phyloP scores from a whole-genome alignment of 2,113 vertebrate species.

The Lamprologus tigripictilis region DNA sequence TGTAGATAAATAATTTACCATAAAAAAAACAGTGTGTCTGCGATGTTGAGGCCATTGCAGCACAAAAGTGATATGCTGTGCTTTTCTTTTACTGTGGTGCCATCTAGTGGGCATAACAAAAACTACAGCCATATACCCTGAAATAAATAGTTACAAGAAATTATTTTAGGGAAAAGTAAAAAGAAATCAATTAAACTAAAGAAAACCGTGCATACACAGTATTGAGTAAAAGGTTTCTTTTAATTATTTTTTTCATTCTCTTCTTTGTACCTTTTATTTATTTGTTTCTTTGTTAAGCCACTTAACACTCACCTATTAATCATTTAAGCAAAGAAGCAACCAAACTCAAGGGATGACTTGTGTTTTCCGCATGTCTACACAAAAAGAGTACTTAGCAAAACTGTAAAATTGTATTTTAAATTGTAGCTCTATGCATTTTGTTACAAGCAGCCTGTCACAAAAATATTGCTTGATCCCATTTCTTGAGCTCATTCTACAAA shows the following conservation, averaged over 20 bases:
- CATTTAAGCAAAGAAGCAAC: not conserved
- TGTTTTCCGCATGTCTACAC: not conserved
- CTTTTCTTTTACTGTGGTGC: not conserved
- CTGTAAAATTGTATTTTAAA: not conserved
- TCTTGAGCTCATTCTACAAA: not conserved
- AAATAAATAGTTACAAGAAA: not conserved
- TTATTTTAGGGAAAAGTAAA: not conserved
- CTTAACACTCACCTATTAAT: not conserved
- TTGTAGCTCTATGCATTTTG: not conserved
- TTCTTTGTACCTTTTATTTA: not conserved
- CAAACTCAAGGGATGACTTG: not conserved
- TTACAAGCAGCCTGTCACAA: not conserved
- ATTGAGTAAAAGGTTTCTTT: not conserved
- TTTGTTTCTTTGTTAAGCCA: not conserved
- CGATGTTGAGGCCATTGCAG: not conserved
- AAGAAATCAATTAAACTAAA: not conserved
- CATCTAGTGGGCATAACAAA: constrained; percentile 10
- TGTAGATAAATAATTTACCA: not conserved
- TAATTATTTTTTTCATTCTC: not conserved
- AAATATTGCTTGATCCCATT: not conserved
- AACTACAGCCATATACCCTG: not conserved
- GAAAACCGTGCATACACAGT: not conserved
- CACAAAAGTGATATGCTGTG: not conserved
- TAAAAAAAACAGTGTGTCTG: not conserved
- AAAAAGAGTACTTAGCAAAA: not conserved